Conservation (phyloP, 2,888 invertebrate species). For the Antheraea assamensis region DNA sequence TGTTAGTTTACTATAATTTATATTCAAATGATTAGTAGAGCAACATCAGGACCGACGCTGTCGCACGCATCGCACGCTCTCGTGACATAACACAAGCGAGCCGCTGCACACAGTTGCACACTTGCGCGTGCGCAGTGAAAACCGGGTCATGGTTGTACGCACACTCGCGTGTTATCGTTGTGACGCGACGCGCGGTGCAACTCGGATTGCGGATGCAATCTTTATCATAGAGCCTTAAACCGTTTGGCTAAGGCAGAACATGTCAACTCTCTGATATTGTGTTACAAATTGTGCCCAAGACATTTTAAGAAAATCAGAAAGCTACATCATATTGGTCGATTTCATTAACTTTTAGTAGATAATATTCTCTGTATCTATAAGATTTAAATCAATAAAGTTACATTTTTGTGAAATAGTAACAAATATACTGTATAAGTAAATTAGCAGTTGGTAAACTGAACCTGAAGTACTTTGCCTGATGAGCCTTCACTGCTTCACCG, state of each 20-base stretch:
- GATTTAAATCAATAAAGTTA: too few species aligned
- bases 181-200: constrained; percentile 32
- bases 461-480: too few species aligned
- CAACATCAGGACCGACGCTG: constrained; percentile 12
- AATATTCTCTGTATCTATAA: too few species aligned
- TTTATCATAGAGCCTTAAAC: background rate
- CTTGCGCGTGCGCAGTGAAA: constrained; percentile 51
- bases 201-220: constrained; percentile 59
- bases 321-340: too few species aligned
- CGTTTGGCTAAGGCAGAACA: background rate
- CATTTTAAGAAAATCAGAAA: too few species aligned
- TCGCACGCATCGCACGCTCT: constrained; percentile 33
- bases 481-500: too few species aligned
- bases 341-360: too few species aligned
- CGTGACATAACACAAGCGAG: constrained; percentile 62
- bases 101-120: constrained; percentile 27
- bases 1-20: background rate
- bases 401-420: too few species aligned
- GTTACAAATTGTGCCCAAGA: too few species aligned
- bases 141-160: constrained; percentile 70
- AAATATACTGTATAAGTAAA: too few species aligned
- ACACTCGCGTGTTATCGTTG: constrained; percentile 36
- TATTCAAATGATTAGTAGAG: constrained; percentile 21
- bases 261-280: too few species aligned
- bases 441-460: too few species aligned